Base-by-base conservation (phyloP, 2,797 vertebrate species). In the Pteropus rufus region DNA sequence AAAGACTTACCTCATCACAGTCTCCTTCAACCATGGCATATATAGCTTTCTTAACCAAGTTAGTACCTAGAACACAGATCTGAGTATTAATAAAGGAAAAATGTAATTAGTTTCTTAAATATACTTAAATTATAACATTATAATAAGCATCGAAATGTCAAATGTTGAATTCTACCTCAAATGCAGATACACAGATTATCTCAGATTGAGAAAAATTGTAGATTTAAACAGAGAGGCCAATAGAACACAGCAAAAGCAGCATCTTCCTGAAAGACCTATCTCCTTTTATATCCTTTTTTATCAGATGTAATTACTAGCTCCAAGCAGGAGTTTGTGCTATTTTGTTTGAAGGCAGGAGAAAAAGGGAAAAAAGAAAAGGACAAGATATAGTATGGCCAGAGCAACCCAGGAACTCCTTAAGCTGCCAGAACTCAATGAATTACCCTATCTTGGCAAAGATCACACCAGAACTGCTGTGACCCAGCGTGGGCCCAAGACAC, bases 11-110 rank as follows among this genome's bases (percentile, higher is more conserved):
- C 99, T 99, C 99, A 96, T 99, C 99, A 98, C 99, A 99, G 98
- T 99, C 99, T 81, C 99, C 99, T 98, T 99, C 99, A 98, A 99
- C 99, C 99, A 99, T 99, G 98, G 99, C 99, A 98, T 99, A 99
- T 98, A 99, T 99, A 99, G 99, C 99, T 99, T 99, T 99, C 99
- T 99, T 99, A 98, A 99, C 99, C 99, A 99, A 99, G 99, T 99
- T 99, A 98, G 99, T 99, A 99, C 99, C 99, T 99, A 98, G 97
- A 99, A 99, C 58, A 98, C 0, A 98, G 97, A 97, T 94, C 96
- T 97, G 89, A 97, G 97, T 95, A 97, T 97, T 98, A 97, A 96
- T 93, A 91, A 95, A 89, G 41, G 95, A 95, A 97, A 97, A 96
- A 70, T 56, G 16, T 49, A 93, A 64, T 77, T 82, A 94, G 67